Percentiles rank a stretch among this genome's conserved stretches.
Evolutionary conservation across 2,888 invertebrate species (phyloP).

Genomic region (Lagria hirta): DNA sequence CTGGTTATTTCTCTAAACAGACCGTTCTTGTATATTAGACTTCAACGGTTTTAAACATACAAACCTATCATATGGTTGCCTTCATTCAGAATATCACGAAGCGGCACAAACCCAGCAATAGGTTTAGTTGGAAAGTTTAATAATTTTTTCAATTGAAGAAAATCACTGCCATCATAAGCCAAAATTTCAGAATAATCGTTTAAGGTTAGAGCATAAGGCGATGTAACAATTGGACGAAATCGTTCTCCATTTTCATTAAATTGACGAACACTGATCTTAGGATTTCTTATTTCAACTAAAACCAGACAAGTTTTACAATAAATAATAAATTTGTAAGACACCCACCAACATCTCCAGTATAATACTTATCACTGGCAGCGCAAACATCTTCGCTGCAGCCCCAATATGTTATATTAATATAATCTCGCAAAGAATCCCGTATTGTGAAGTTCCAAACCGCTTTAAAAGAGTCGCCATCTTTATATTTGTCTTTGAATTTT

Average conservation of each 20-base stretch:
- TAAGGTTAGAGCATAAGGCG: constrained; percentile 65
- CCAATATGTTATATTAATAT: constrained; percentile 78
- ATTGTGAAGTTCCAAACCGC: constrained; percentile 78
- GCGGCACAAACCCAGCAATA: constrained; percentile 56
- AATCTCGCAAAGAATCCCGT: constrained; percentile 70
- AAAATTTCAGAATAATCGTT: constrained; percentile 65
- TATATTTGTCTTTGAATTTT: constrained; percentile 57
- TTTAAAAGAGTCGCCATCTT: constrained; percentile 59
- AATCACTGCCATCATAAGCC: constrained; percentile 59
- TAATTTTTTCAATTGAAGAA: constrained; percentile 57
- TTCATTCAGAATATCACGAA: constrained; percentile 59
- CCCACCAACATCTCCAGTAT: constrained; percentile 70
- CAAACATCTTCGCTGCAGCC: constrained; percentile 65
- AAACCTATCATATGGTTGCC: constrained; percentile 45
- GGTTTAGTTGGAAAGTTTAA: constrained; percentile 68
- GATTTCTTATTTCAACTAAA: constrained; percentile 69
- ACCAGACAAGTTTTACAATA: constrained; percentile 15
- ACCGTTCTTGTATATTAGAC: constrained; percentile 39
- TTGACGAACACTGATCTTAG: constrained; percentile 61
- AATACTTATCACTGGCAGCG: constrained; percentile 63
- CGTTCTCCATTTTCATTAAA: constrained; percentile 60
- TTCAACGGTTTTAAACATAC: constrained; percentile 1
- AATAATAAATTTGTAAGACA: neutral
- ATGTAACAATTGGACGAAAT: constrained; percentile 67
- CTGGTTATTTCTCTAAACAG: neutral